phyloP scores from a whole-genome alignment of 2,888 invertebrate genomes.

The Archaeoteleia sp. region DNA sequence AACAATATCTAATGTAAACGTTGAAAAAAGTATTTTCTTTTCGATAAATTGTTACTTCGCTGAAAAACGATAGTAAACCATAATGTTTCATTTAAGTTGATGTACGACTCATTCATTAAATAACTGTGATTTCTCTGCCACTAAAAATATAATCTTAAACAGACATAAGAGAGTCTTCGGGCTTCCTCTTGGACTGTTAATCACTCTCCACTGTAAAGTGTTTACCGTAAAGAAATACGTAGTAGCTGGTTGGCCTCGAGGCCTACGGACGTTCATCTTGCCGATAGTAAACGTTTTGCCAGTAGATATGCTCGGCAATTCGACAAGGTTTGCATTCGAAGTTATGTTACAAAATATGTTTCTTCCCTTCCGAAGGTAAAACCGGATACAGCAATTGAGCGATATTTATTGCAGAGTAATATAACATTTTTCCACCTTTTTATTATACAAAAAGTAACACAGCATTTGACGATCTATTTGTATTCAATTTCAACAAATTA shows the following conservation, averaged over 20 bases:
- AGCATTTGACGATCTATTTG: constrained; percentile 19
- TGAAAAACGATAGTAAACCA: neutral
- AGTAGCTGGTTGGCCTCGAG: constrained; percentile 46
- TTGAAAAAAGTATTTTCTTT: neutral
- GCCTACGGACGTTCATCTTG: constrained; percentile 38
- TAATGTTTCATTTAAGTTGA: constrained; percentile 1
- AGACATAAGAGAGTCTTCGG: constrained; percentile 18
- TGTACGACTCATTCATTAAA: neutral
- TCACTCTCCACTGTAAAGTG: constrained; percentile 60
- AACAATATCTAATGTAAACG: neutral
- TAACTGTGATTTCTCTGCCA: neutral
- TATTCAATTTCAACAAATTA: constrained; percentile 18
- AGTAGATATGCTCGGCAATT: constrained; percentile 31
- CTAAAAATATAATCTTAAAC: constrained; percentile 10
- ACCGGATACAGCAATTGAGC: constrained; percentile 32
- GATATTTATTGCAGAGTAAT: constrained; percentile 31
- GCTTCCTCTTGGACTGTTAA: constrained; percentile 55
- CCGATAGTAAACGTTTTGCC: constrained; percentile 41
- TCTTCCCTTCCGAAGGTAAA: constrained; percentile 21
- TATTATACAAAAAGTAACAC: constrained; percentile 13
- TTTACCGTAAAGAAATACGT: constrained; percentile 58
- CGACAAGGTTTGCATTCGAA: constrained; percentile 37
- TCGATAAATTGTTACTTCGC: neutral
- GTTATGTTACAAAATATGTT: constrained; percentile 37
- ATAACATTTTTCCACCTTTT: constrained; percentile 5